phyloP scores from a whole-genome alignment of 2,888 invertebrate genomes.

The Stenoptilia bipunctidactyla region DNA sequence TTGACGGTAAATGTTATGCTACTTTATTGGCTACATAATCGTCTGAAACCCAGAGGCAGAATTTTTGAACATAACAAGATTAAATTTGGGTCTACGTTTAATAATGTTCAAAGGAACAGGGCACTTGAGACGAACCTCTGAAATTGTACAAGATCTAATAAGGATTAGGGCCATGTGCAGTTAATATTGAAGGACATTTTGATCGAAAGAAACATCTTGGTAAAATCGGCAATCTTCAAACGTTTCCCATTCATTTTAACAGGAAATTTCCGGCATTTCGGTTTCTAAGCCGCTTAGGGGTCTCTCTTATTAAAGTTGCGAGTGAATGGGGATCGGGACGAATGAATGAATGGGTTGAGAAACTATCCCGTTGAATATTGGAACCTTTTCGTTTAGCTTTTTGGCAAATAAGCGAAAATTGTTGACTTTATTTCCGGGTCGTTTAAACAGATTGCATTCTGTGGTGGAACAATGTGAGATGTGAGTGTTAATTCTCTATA shows the following conservation, averaged over 20 bases:
- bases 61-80: too few species aligned
- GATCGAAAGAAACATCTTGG: too few species aligned
- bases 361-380: slow-evolving; percentile 1
- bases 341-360: background rate
- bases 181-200: slow-evolving; percentile 5
- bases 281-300: background rate
- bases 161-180: slow-evolving; percentile 1
- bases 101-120: slow-evolving; percentile 4
- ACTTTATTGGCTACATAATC: too few species aligned
- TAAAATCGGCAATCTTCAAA: too few species aligned
- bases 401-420: background rate
- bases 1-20: too few species aligned
- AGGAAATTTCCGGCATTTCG: slow-evolving; percentile 1
- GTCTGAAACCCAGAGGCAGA: too few species aligned
- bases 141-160: background rate
- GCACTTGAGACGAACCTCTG: background rate
- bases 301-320: slow-evolving; percentile 1
- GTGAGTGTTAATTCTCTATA: too few species aligned
- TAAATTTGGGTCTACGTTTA: slow-evolving; percentile 17
- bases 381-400: background rate
- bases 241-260: background rate
- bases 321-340: background rate
- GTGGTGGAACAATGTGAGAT: too few species aligned
- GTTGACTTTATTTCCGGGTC: too few species aligned
- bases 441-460: too few species aligned